Percentiles rank a stretch among this genome's conserved stretches.
Evolutionary conservation across 2,113 vertebrate species (phyloP).

Genomic region (Triplophysa rosa): DNA sequence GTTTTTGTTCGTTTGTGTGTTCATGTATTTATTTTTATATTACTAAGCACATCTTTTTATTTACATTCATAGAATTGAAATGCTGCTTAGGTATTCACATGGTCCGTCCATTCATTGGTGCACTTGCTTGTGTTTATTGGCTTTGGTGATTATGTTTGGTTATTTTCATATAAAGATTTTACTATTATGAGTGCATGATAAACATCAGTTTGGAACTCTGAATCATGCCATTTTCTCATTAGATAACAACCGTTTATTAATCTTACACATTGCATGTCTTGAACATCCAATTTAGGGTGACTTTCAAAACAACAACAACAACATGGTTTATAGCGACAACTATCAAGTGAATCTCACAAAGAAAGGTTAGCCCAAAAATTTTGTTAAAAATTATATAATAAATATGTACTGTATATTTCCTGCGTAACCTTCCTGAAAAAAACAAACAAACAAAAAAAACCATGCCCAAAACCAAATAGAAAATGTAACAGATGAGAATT

Average conservation of each 20-base stretch:
- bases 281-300: not conserved
- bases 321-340: not conserved
- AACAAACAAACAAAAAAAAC: no score
- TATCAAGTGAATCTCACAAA: not conserved
- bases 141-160: not conserved
- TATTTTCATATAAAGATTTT: not conserved
- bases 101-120: conserved; percentile 11
- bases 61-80: not conserved
- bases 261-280: no score
- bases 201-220: no score
- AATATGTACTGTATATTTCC: not conserved
- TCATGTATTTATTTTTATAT: conserved; percentile 6
- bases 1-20: conserved; percentile 10
- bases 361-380: not conserved
- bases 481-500: no score
- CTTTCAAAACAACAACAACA: not conserved
- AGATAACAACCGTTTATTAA: not conserved
- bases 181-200: no score
- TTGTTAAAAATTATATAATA: not conserved
- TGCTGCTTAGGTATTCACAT: not conserved
- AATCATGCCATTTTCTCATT: not conserved
- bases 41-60: not conserved
- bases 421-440: no score
- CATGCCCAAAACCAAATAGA: no score
- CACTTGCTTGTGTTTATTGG: conserved; percentile 30